Percentiles rank a stretch among this genome's conserved stretches.
phyloP scores from a whole-genome alignment of 2,113 vertebrate species.

The Heloderma charlesbogerti region DNA sequence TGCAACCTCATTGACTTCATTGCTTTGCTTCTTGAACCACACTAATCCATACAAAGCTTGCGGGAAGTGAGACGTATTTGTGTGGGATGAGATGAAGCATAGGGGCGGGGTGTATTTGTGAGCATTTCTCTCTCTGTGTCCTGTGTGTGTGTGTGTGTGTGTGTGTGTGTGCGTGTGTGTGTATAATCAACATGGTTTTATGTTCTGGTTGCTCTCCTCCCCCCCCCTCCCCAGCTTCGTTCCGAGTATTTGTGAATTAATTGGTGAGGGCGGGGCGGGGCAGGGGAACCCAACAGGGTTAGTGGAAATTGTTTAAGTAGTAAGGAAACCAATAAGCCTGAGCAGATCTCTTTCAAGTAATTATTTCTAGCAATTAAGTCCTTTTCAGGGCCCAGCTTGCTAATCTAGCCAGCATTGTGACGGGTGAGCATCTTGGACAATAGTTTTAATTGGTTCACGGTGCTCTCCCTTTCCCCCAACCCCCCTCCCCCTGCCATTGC shows the following conservation, averaged over 20 bases:
- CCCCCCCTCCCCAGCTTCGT: background rate
- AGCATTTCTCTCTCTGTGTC: background rate
- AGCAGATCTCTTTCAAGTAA: conserved; percentile 72
- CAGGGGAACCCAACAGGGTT: rapidly evolving
- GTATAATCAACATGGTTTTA: background rate
- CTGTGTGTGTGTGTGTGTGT: background rate
- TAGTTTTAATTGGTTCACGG: conserved; percentile 48
- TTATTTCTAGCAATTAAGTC: conserved; percentile 76
- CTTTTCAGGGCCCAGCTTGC: conserved; percentile 66
- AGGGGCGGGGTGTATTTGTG: too few relatives aligned
- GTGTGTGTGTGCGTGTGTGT: too few relatives aligned
- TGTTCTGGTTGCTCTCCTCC: too few relatives aligned
- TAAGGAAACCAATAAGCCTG: conserved; percentile 51
- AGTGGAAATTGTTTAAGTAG: conserved; percentile 39
- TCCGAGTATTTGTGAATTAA: background rate
- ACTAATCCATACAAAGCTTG: background rate
- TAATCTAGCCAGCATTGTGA: conserved; percentile 65
- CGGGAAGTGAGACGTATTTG: rapidly evolving
- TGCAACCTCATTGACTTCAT: background rate
- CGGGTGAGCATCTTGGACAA: conserved; percentile 57
- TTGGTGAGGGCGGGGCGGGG: background rate
- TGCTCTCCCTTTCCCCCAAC: background rate
- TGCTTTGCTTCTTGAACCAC: background rate
- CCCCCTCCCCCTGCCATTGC: background rate
- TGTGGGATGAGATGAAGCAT: background rate